These are phyloP conservation scores for Glaucomys volans DNA, from an alignment of 2,113 vertebrate genomes.

Conservation along the genomic window DNA sequence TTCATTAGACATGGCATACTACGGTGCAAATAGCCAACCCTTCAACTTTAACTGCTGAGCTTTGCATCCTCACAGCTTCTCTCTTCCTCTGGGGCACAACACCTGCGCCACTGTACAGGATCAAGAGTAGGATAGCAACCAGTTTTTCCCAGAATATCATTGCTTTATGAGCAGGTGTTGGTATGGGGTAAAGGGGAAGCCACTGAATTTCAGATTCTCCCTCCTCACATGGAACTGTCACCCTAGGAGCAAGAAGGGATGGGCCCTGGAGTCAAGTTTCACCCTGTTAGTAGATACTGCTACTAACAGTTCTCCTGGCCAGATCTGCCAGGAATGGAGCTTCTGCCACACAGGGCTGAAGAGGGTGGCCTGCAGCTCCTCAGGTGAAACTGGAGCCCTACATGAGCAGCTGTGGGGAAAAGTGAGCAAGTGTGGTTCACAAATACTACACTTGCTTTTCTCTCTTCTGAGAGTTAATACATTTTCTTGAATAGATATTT, in stretches of 20 bases:
- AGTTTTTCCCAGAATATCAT: not conserved
- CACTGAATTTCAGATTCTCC: not conserved
- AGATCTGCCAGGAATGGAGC: not conserved
- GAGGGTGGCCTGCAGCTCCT: not conserved
- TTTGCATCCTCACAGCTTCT: not conserved
- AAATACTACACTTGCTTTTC: not conserved
- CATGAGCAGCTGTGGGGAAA: not conserved
- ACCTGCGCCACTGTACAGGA: not conserved
- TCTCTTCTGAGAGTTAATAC: not conserved
- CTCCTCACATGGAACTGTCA: not conserved
- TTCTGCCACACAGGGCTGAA: not conserved
- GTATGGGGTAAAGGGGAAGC: not conserved
- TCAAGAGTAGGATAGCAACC: not conserved
- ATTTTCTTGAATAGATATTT: conserved; percentile 17
- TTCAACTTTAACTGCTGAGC: not conserved
- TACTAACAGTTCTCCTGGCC: too few relatives aligned
- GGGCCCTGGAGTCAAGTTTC: not conserved
- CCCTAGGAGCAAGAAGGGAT: not conserved
- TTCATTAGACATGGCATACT: not conserved
- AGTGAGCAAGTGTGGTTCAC: not conserved
- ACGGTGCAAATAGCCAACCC: not conserved
- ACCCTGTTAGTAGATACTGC: not conserved
- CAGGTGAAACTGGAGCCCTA: not conserved
- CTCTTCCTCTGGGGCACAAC: not conserved
- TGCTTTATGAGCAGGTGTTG: not conserved